Conservation (phyloP, 2,888 invertebrate species). For the Tiliacea citrago region DNA sequence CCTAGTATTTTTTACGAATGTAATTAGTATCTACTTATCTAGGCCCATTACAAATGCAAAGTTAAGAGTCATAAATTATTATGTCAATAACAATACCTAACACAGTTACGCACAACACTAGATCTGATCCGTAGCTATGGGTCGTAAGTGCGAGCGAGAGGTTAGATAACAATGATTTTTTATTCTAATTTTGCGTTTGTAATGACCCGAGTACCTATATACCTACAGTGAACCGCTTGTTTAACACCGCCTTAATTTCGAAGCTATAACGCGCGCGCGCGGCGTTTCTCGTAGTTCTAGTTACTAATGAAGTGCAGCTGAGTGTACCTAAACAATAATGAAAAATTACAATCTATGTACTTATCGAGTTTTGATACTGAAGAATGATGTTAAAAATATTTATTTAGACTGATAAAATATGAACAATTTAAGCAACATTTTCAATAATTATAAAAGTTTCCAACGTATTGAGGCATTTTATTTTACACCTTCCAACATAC, state of each 20-base stretch:
- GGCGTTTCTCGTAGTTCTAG: neutral
- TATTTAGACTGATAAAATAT: slow-evolving; percentile 59
- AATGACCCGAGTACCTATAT: neutral
- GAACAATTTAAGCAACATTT: slow-evolving; percentile 35
- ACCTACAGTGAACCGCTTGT: neutral
- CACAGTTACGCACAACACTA: neutral
- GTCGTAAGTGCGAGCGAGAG: neutral
- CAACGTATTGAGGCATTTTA: slow-evolving; percentile 31
- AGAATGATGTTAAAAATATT: slow-evolving; percentile 29
- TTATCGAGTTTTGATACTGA: slow-evolving; percentile 13
- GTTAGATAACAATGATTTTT: neutral
- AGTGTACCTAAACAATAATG: neutral
- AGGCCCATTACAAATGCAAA: neutral
- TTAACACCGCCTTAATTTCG: neutral
- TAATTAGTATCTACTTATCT: neutral
- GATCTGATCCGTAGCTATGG: neutral
- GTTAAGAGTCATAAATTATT: neutral
- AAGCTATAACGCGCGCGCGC: neutral
- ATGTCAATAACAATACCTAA: neutral
- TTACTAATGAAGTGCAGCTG: slow-evolving; percentile 11
- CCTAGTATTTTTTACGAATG: slow-evolving; percentile 1
- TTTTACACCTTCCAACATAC: slow-evolving; percentile 16
- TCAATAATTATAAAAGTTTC: slow-evolving; percentile 43
- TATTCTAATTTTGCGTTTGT: neutral
- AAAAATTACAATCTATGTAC: neutral